Evolutionary conservation across 2,113 vertebrate genomes (phyloP).

Genomic region (Cryptomyrus ogoouensis): DNA sequence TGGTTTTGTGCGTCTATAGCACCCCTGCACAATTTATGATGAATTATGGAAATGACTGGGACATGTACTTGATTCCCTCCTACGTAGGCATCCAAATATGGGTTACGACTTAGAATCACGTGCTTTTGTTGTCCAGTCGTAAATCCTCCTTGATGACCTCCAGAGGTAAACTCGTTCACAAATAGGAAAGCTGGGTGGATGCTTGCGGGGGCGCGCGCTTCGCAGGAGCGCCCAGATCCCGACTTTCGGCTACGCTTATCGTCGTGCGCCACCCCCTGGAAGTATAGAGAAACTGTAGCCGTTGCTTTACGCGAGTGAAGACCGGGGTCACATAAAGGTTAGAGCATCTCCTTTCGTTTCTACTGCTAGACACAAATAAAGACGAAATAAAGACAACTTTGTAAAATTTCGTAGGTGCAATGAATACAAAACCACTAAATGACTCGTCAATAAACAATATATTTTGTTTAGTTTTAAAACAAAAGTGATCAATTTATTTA

Average conservation of each 20-base stretch:
- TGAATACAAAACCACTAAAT: background rate
- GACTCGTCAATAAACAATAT: background rate
- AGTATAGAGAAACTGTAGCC: slow-evolving; percentile 46
- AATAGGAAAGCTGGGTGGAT: slow-evolving; percentile 83
- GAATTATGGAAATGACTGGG: slow-evolving; percentile 99
- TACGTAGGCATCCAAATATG: slow-evolving; percentile 99
- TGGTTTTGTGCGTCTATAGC: slow-evolving; percentile 98
- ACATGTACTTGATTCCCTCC: slow-evolving; percentile 99
- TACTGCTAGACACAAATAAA: slow-evolving; percentile 56
- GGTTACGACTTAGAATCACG: slow-evolving; percentile 96
- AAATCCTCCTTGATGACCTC: slow-evolving; percentile 99
- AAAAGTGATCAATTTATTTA: background rate
- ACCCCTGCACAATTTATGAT: slow-evolving; percentile 99
- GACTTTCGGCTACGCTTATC: slow-evolving; percentile 62
- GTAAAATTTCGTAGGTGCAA: background rate
- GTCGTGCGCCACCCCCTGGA: slow-evolving; percentile 84
- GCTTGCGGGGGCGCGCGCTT: slow-evolving; percentile 60
- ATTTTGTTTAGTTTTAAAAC: background rate
- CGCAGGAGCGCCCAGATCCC: slow-evolving; percentile 45
- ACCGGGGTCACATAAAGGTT: slow-evolving; percentile 85
- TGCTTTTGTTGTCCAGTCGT: slow-evolving; percentile 99
- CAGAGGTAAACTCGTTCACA: slow-evolving; percentile 98
- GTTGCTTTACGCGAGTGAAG: slow-evolving; percentile 49
- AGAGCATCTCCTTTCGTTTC: slow-evolving; percentile 70
- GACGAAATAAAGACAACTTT: background rate